A percentile compares a stretch with the other conserved stretches of the same genome.
Conservation (phyloP, 2,797 vertebrate genomes). For the Hafferia zeledoni region DNA sequence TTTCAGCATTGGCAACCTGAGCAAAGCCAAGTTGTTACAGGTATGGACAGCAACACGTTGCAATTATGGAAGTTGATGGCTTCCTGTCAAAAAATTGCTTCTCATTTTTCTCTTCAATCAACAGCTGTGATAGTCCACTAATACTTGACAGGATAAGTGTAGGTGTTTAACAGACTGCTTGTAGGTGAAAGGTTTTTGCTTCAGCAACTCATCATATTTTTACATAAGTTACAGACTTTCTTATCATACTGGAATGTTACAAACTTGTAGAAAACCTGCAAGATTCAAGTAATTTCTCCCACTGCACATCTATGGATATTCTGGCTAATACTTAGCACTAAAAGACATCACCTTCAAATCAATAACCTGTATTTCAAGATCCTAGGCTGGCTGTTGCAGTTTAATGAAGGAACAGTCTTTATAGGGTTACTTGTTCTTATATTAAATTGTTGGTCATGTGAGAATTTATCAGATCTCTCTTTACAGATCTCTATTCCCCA, state of each 20-base stretch:
- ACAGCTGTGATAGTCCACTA: not conserved
- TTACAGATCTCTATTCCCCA: not conserved
- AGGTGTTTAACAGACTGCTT: conserved; percentile 4
- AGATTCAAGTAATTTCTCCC: not conserved
- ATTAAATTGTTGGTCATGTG: not conserved
- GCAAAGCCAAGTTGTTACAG: conserved; percentile 24
- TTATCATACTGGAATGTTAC: not conserved
- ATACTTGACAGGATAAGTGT: not conserved
- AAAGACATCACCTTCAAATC: not conserved
- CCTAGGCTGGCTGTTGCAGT: not conserved
- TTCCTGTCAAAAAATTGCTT: conserved; percentile 54
- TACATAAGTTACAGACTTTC: not conserved
- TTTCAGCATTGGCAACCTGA: conserved; percentile 28
- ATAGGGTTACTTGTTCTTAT: not conserved
- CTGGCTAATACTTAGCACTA: not conserved
- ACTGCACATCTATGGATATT: not conserved
- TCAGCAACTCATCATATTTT: not conserved
- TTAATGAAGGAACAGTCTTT: not conserved
- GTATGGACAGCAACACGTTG: conserved; percentile 34
- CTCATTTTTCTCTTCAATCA: conserved; percentile 57
- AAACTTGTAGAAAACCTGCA: not conserved
- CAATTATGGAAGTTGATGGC: conserved; percentile 58
- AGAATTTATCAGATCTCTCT: not conserved
- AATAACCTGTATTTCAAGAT: not conserved
- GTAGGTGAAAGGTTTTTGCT: conserved; percentile 19